These are phyloP conservation scores for Microdon myrmicae DNA, from an alignment of 2,888 invertebrate species.

Conservation along the genomic window DNA sequence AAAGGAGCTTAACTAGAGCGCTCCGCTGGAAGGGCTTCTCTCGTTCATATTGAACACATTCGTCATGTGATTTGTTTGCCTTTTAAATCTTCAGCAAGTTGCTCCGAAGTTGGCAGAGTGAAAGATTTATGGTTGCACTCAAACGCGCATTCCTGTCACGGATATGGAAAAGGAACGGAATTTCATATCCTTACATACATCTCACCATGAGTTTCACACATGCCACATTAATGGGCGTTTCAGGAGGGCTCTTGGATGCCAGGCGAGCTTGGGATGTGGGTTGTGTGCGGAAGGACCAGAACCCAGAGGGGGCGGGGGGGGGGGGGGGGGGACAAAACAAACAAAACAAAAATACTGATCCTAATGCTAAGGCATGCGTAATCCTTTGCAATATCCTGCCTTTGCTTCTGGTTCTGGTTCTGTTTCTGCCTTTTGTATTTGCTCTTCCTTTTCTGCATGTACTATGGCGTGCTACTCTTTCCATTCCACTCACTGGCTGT, in stretches of 20 bases:
- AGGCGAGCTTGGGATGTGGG: too few species aligned
- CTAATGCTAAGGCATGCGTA: constrained; percentile 55
- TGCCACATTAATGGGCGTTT: constrained; percentile 14
- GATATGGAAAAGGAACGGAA: constrained; percentile 52
- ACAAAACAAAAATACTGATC: constrained; percentile 50
- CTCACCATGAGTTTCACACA: constrained; percentile 7
- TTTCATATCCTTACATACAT: constrained; percentile 43
- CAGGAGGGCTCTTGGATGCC: constrained; percentile 16
- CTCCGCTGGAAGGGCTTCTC: constrained; percentile 5
- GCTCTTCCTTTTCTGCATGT: constrained; percentile 7
- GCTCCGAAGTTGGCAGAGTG: constrained; percentile 34
- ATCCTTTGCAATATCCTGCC: constrained; percentile 53
- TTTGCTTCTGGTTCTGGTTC: constrained; percentile 23
- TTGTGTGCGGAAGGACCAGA: not conserved
- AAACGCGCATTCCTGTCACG: constrained; percentile 53
- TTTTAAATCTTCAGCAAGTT: constrained; percentile 52
- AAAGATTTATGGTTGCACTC: constrained; percentile 53
- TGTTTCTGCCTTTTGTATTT: not conserved
- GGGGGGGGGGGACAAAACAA: constrained; percentile 20
- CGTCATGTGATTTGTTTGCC: constrained; percentile 53
- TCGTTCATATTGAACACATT: constrained; percentile 50
- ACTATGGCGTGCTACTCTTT: constrained; percentile 26
- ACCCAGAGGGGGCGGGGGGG: constrained; percentile 2
- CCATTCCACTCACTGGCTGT: constrained; percentile 22
- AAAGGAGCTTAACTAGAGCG: too few species aligned